Evolutionary conservation across 2,797 vertebrate species (phyloP).

Genomic region (Takifugu rubripes): DNA sequence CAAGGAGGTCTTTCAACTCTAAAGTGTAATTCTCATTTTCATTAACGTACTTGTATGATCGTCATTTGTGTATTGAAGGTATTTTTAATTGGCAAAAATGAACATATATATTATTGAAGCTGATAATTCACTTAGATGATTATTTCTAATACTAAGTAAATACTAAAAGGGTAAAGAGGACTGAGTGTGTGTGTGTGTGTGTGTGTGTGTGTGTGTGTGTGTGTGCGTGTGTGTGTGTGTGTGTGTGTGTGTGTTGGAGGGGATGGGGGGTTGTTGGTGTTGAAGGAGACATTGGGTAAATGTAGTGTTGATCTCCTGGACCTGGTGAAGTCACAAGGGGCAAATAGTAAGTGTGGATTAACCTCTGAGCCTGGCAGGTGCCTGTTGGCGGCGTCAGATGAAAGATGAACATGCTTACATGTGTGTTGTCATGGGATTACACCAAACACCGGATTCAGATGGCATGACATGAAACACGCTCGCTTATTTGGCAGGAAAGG

Average conservation of each 20-base stretch:
- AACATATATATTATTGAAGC: too few relatives aligned
- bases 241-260: too few relatives aligned
- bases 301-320: constrained; percentile 20
- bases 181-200: too few relatives aligned
- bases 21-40: too few relatives aligned
- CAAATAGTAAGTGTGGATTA: constrained; percentile 46
- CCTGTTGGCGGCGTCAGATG: constrained; percentile 22
- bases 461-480: background rate
- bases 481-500: constrained; percentile 3
- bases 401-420: constrained; percentile 11
- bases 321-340: background rate
- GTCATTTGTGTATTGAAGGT: too few relatives aligned
- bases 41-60: too few relatives aligned
- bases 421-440: constrained; percentile 14
- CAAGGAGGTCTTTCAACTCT: too few relatives aligned
- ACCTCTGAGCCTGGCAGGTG: constrained; percentile 38
- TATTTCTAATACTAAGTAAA: too few relatives aligned
- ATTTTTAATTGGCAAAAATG: too few relatives aligned
- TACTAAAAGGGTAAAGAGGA: constrained; percentile 3
- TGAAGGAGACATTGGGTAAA: constrained; percentile 17
- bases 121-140: too few relatives aligned
- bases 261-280: constrained; percentile 6
- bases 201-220: too few relatives aligned
- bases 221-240: too few relatives aligned
- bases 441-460: constrained; percentile 24